phyloP scores from a whole-genome alignment of 2,888 invertebrate genomes.

The Gisinianus flammeolus region DNA sequence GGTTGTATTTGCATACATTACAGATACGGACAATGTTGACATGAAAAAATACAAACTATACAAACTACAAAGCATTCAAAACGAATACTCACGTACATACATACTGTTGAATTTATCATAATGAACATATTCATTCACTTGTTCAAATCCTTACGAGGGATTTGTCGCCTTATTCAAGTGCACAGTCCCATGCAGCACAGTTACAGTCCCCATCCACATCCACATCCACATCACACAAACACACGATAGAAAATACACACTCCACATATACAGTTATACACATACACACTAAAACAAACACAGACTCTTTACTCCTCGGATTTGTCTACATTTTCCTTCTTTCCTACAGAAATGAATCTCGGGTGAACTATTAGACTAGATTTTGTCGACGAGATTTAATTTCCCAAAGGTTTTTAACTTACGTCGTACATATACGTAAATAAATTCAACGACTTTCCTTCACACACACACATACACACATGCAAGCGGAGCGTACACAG shows the following conservation, averaged over 20 bases:
- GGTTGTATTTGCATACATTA: slow-evolving; percentile 16
- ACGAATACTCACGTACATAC: too few species aligned
- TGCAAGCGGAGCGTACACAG: too few species aligned
- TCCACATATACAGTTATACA: background rate
- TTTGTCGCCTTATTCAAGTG: too few species aligned
- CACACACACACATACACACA: background rate
- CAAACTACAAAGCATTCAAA: too few species aligned
- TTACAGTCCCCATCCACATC: background rate
- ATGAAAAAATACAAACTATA: slow-evolving; percentile 1
- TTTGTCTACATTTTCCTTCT: background rate
- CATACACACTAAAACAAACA: background rate
- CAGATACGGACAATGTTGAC: slow-evolving; percentile 1
- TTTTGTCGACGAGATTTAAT: slow-evolving; percentile 45
- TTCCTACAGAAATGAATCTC: slow-evolving; percentile 44
- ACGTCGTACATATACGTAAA: background rate
- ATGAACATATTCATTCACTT: slow-evolving; percentile 1
- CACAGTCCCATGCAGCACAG: background rate
- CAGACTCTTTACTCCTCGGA: background rate
- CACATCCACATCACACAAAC: background rate
- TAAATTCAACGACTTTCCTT: slow-evolving; percentile 1
- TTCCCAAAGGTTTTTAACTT: slow-evolving; percentile 48
- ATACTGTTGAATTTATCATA: slow-evolving; percentile 5
- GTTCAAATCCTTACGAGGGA: background rate
- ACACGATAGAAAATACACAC: background rate
- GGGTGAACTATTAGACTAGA: slow-evolving; percentile 47